Conservation (phyloP, 2,113 vertebrate genomes). For the Sebastes schlegelii region DNA sequence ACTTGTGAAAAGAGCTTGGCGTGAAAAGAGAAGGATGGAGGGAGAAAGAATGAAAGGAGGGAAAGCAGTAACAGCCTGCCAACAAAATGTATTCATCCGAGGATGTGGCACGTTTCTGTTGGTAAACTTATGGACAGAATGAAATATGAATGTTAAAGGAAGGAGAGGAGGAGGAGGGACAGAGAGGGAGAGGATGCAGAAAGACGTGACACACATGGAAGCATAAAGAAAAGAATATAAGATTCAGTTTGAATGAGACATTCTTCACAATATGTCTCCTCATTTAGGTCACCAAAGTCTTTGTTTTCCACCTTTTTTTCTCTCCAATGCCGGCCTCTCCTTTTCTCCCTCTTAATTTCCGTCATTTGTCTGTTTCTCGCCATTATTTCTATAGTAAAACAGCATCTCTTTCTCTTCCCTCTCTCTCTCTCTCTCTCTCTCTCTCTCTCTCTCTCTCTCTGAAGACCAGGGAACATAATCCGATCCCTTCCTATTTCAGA, state of each 20-base stretch:
- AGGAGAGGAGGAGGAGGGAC: background rate
- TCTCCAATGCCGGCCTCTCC: background rate
- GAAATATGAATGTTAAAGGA: background rate
- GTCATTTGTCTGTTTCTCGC: constrained; percentile 31
- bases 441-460: background rate
- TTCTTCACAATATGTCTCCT: constrained; percentile 31
- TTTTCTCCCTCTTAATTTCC: background rate
- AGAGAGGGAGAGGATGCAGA: background rate
- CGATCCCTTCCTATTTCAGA: constrained; percentile 39
- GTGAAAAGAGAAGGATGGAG: constrained; percentile 20
- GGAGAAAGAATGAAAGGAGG: constrained; percentile 1
- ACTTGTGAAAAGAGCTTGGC: constrained; percentile 62
- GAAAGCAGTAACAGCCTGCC: constrained; percentile 25
- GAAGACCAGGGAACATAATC: constrained; percentile 48
- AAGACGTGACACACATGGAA: background rate
- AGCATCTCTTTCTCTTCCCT: background rate
- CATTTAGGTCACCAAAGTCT: constrained; percentile 44
- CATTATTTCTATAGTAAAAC: constrained; percentile 24
- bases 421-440: too few species aligned
- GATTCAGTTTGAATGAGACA: constrained; percentile 46
- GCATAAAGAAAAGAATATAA: constrained; percentile 12
- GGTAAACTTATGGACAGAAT: constrained; percentile 17
- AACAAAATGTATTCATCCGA: constrained; percentile 10
- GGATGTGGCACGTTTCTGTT: constrained; percentile 8
- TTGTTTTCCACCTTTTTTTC: constrained; percentile 6